phyloP scores from a whole-genome alignment of 23 tunicate genomes.

The Oikopleura albicans region DNA sequence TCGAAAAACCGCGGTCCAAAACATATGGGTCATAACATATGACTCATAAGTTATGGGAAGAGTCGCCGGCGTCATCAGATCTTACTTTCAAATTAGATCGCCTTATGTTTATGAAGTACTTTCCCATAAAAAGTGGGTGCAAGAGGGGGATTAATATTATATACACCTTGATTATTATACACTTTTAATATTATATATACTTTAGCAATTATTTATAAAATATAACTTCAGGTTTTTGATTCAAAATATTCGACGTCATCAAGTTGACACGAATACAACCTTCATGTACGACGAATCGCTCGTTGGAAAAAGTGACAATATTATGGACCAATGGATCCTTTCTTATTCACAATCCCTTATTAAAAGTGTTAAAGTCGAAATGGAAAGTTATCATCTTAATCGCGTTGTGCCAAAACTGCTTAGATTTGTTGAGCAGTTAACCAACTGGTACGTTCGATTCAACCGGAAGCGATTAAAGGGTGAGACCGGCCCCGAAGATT shows the following conservation, averaged over 20 bases:
- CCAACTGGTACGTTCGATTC: slow-evolving; percentile 97
- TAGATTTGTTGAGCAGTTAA: slow-evolving; percentile 67
- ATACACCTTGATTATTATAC: too few relatives aligned
- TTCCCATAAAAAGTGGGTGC: too few relatives aligned
- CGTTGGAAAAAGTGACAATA: slow-evolving; percentile 38
- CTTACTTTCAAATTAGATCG: too few relatives aligned
- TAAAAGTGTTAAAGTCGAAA: slow-evolving; percentile 44
- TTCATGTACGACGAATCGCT: slow-evolving; percentile 41
- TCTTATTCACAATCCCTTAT: slow-evolving; percentile 69
- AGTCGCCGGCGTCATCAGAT: too few relatives aligned
- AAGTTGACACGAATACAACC: not conserved
- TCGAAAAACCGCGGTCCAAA: too few relatives aligned
- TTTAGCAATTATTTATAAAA: too few relatives aligned
- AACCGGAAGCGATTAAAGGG: slow-evolving; percentile 78
- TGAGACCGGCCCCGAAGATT: slow-evolving; percentile 67
- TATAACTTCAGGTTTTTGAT: not conserved
- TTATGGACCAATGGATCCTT: slow-evolving; percentile 91
- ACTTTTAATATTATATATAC: too few relatives aligned
- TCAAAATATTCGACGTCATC: slow-evolving; percentile 10
- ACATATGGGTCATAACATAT: too few relatives aligned
- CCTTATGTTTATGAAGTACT: too few relatives aligned
- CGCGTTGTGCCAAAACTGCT: slow-evolving; percentile 73
- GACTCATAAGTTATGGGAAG: too few relatives aligned
- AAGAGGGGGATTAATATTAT: too few relatives aligned
- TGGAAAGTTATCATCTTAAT: slow-evolving; percentile 59